Percentiles rank a stretch among this genome's conserved stretches.
Conservation (phyloP, 1,140 invertebrate species). For the Temnothorax longispinosus region DNA sequence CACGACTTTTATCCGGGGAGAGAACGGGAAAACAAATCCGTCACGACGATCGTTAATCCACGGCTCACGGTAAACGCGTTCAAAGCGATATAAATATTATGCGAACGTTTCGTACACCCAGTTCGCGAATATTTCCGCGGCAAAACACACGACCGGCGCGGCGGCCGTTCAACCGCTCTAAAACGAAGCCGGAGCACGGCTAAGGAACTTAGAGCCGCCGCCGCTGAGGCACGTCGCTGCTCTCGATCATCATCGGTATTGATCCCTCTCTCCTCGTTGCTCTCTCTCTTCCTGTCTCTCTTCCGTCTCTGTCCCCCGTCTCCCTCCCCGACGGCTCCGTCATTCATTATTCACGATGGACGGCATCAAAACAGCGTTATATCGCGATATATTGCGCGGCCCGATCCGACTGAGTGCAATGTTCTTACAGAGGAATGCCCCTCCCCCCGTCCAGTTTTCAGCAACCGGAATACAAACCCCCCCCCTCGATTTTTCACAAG, state of each 20-base stretch:
- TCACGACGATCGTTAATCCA: constrained; percentile 53
- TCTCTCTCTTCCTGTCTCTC: constrained; percentile 18
- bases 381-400: constrained; percentile 53
- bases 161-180: constrained; percentile 46
- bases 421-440: constrained; percentile 49
- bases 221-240: constrained; percentile 44
- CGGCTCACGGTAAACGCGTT: constrained; percentile 21
- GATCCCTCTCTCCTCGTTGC: constrained; percentile 25
- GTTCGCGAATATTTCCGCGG: constrained; percentile 19
- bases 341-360: constrained; percentile 61
- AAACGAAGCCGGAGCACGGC: constrained; percentile 29
- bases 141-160: constrained; percentile 1
- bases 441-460: constrained; percentile 25
- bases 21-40: constrained; percentile 49
- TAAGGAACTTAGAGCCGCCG: constrained; percentile 38
- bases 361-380: constrained; percentile 61
- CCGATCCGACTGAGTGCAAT: constrained; percentile 40
- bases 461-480: neutral
- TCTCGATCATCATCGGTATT: constrained; percentile 60
- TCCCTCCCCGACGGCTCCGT: neutral
- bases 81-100: constrained; percentile 48
- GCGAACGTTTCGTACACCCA: constrained; percentile 7
- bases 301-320: neutral
- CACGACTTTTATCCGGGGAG: constrained; percentile 27
- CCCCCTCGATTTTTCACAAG: constrained; percentile 7